A percentile compares a stretch with the other conserved stretches of the same genome.
Evolutionary conservation across 2,888 invertebrate species (phyloP).

Genomic region (Rotaria magnacalcarata): DNA sequence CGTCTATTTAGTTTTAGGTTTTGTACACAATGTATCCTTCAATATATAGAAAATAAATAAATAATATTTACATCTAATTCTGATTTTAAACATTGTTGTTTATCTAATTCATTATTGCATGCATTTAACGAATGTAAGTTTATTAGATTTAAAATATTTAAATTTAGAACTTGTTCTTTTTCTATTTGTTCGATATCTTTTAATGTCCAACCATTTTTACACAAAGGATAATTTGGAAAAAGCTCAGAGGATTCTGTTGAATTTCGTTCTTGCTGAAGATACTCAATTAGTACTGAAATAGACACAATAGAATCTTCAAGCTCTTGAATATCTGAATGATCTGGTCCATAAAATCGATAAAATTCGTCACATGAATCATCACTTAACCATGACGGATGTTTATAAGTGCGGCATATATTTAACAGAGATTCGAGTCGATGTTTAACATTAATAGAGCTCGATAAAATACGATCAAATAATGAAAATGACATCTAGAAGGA

Average conservation of each 20-base stretch:
- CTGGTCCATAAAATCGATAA: neutral
- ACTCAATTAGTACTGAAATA: neutral
- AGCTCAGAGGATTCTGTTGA: neutral
- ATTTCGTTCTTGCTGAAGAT: slow-evolving; percentile 6
- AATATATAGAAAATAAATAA: too few species aligned
- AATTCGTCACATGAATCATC: neutral
- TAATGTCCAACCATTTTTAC: slow-evolving; percentile 23
- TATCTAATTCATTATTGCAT: neutral
- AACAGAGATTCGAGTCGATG: neutral
- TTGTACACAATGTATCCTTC: too few species aligned
- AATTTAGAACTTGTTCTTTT: neutral
- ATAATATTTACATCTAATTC: too few species aligned
- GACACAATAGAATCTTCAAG: neutral
- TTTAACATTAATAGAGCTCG: neutral
- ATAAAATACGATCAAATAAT: neutral
- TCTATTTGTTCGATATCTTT: neutral
- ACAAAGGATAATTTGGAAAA: neutral
- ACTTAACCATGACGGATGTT: neutral
- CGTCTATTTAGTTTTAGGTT: too few species aligned
- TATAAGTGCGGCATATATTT: neutral
- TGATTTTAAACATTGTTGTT: neutral
- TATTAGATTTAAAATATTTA: neutral
- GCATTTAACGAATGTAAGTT: neutral
- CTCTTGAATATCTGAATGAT: slow-evolving; percentile 12
- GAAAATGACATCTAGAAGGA: neutral